These are phyloP conservation scores for Lepidurus couesii DNA, from an alignment of 1,140 invertebrate species.

Conservation along the genomic window DNA sequence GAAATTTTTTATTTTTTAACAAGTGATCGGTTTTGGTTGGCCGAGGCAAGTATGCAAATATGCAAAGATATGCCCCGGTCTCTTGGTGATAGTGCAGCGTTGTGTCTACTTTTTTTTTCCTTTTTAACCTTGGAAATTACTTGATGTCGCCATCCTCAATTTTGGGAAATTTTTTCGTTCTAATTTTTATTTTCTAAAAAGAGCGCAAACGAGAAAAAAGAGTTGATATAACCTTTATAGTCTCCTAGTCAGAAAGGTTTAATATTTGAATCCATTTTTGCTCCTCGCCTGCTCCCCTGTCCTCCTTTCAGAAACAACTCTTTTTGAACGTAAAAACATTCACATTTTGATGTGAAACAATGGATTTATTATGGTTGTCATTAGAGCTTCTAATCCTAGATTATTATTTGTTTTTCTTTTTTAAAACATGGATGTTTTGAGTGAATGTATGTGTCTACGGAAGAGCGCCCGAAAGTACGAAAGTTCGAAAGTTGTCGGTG, in stretches of 20 bases:
- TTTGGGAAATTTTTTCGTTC: too few relatives aligned
- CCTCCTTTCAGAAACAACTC: background rate
- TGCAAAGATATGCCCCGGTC: background rate
- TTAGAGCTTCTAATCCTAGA: background rate
- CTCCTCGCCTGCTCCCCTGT: background rate
- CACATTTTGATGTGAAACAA: background rate
- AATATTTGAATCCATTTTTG: background rate
- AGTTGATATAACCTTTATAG: background rate
- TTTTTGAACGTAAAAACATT: background rate
- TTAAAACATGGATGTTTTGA: background rate
- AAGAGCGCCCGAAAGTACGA: slow-evolving; percentile 16
- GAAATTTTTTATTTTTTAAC: too few relatives aligned
- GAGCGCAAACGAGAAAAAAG: background rate
- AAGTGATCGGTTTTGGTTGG: background rate
- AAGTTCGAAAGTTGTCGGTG: background rate
- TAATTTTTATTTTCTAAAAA: background rate
- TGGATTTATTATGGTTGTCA: background rate
- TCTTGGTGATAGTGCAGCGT: slow-evolving; percentile 18
- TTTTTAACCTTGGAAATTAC: background rate
- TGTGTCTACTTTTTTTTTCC: background rate
- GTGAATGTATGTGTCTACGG: background rate
- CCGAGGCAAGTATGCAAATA: background rate
- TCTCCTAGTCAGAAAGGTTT: background rate
- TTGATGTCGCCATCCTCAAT: too few relatives aligned
- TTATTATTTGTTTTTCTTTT: background rate